Conservation (phyloP, 2,113 vertebrate species). For the Brachyhypopomus occidentalis region DNA sequence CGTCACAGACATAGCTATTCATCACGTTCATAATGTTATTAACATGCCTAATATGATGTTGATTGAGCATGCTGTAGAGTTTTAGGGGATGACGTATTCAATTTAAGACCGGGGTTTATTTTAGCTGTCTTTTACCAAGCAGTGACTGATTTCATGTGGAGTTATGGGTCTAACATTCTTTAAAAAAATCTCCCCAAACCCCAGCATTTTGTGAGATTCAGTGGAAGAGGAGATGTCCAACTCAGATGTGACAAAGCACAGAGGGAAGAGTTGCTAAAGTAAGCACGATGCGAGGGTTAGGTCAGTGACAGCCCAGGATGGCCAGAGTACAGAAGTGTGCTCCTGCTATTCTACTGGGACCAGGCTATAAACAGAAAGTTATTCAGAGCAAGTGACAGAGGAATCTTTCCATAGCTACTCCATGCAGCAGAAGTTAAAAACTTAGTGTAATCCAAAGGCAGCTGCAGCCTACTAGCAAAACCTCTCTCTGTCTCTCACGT, state of each 20-base stretch:
- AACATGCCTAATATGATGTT: conserved; percentile 60
- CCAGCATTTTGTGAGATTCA: conserved; percentile 27
- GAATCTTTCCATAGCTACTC: conserved; percentile 43
- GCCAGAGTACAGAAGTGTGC: conserved; percentile 7
- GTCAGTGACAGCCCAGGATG: conserved; percentile 32
- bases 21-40: conserved; percentile 49
- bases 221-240: conserved; percentile 17
- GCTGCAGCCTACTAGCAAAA: conserved; percentile 33
- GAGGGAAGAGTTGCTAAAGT: conserved; percentile 10
- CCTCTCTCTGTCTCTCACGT: conserved; percentile 43
- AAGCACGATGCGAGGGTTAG: conserved; percentile 3
- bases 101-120: conserved; percentile 55
- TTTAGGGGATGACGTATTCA: conserved; percentile 55
- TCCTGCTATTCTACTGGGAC: conserved; percentile 44
- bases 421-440: conserved; percentile 37
- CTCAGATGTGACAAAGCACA: conserved; percentile 21
- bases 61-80: conserved; percentile 49
- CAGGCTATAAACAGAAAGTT: conserved; percentile 48
- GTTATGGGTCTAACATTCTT: conserved; percentile 38
- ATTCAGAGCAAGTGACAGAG: conserved; percentile 43
- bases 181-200: conserved; percentile 8
- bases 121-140: conserved; percentile 51
- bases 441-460: conserved; percentile 40
- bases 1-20: conserved; percentile 59
- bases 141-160: conserved; percentile 35